Base-by-base conservation (phyloP, 2,797 vertebrate genomes). In the Rousettus madagascariensis region DNA sequence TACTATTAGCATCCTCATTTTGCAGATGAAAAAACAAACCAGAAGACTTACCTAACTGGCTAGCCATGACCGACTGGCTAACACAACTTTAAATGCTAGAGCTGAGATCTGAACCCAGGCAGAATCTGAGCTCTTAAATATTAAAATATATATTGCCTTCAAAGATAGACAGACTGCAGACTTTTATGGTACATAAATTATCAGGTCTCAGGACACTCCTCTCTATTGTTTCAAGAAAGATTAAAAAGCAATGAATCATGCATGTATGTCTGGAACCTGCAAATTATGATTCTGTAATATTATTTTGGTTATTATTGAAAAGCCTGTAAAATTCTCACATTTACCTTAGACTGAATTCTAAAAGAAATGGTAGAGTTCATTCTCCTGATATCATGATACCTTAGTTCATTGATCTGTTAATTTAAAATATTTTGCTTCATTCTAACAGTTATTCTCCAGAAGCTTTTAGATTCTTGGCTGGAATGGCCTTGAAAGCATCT, bases 381-480 rank as follows among this genome's bases (percentile, higher is more conserved):
- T 22, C 16, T 80, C 33, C 8, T 71, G 59, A 72, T 65, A 57
- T 38, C 28, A 61, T 72, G 41, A 28, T 61, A 36, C 19, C 33
- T 86, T 83, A 77, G 15, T 15, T 78, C 65, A 90, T 59, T 57
- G 65, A 94, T 72, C 41, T 83, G n/a, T 41, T 86, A 19, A 88
- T 92, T 95, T 95, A 94, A 95, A 85, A 94, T 86, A 71, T 55
- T 85, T 80, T 89, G 36, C 3, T 38, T 82, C 22, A 49, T 86
- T 88, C 26, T 85, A 78, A 72, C 8, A 71, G 22, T 51, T 90
- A 57, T 59, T 89, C 30, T 91, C 4, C 46, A 93, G 74, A 80
- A 86, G 8, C 9, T 51, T 82, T 83, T 55, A 78, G 17, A 59
- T 16, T 86, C 74, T 85, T 55, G 59, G 36, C 61, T 95, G 12